phyloP scores from a whole-genome alignment of 2,113 vertebrate species.

The Catharus minimus region DNA sequence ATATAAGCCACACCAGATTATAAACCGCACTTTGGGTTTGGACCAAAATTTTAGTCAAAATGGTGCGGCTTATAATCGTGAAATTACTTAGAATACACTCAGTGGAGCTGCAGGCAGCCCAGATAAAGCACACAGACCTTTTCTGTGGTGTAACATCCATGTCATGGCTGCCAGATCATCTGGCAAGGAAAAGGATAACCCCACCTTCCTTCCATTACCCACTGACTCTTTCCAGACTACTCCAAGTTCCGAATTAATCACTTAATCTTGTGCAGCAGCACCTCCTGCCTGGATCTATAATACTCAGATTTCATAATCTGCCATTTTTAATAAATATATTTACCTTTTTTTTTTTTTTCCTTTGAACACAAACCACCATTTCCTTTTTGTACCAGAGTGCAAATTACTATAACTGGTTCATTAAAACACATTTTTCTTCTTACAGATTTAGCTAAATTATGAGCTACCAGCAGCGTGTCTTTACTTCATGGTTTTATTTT shows the following conservation, averaged over 20 bases:
- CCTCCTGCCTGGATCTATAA: neutral
- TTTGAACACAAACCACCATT: neutral
- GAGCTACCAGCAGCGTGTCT: neutral
- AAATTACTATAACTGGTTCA: neutral
- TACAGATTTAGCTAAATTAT: conserved; percentile 9
- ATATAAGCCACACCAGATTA: too few species aligned
- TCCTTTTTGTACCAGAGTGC: neutral
- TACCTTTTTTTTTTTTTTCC: neutral
- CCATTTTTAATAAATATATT: neutral
- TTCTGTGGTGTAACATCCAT: neutral
- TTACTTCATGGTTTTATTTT: conserved; percentile 21
- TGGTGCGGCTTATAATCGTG: too few species aligned
- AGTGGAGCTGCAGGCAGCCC: neutral
- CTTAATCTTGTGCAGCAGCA: neutral
- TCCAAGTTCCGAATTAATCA: neutral
- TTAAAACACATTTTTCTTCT: neutral
- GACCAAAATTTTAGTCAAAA: too few species aligned
- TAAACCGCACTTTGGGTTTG: too few species aligned
- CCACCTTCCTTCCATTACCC: neutral
- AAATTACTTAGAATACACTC: neutral
- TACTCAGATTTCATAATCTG: neutral
- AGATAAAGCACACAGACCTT: neutral
- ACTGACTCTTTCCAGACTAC: neutral
- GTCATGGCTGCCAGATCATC: neutral
- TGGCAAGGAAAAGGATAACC: neutral